Base-by-base conservation (phyloP, 2,888 invertebrate species). In the Drosophila engyochracea region DNA sequence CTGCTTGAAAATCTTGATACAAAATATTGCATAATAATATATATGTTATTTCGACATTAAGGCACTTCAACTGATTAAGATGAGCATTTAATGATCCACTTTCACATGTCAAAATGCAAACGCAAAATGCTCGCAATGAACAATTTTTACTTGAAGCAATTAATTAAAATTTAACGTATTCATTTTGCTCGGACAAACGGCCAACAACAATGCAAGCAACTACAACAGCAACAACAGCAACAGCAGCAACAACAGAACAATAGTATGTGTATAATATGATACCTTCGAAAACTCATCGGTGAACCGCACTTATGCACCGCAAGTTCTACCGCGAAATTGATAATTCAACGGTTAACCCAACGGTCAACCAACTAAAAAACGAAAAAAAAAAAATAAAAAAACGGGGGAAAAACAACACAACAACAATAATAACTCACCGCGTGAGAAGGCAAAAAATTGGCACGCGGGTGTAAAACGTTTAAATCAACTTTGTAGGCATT, bases 301-400 rank as follows among this genome's bases (percentile, higher is more conserved):
- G 84, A 83, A 92, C 92, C 92, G 91, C 92, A 92, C 89, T 92
- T 92, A 92, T 92, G 90, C 79, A 90, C 92, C 92, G 86, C 92
- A 92, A 92, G 91, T 91, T 92, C 82, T 83, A 91, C 92, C 92
- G 85, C 92, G 89, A 92, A 92, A 92, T 92, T 92, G 92, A 92
- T 92, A 92, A 92, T 92, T 92, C 91, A 92, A 90, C 91, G 92
- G 92, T 91, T 91, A 86, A 92, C 92, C 92, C 79, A 81, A 74
- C 82, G 85, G 79, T 67, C 74, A 79, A 77, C 77, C 74, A 79
- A 86, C 84, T 79, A 81, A 83, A 76, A 75, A 76, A 78, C 74
- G 70, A 65, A 72, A 64, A 70, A 70, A 66, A 64, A 67, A 31
- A 37, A 6, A 2, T 5, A 2, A 16, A 53, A 67, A 72, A 58